Base-by-base conservation (phyloP, 2,113 vertebrate genomes). In the Psophia crepitans region DNA sequence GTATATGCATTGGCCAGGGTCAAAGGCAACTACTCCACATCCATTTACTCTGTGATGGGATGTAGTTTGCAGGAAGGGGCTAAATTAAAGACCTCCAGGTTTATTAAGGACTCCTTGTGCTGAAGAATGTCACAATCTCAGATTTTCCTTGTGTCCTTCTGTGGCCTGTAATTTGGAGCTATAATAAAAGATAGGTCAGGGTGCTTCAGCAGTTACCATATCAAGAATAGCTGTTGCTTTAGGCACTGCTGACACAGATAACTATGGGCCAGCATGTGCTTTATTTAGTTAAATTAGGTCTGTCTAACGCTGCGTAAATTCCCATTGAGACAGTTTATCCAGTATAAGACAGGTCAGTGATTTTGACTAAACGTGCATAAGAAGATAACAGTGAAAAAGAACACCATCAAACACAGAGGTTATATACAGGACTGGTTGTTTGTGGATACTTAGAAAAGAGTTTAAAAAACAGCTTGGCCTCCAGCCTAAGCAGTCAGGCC, bases 261-360 rank as follows among this genome's bases (percentile, higher is more conserved):
- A 60, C 75, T 73, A 56, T 14, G 23, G 70, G n/a, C 39, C 53
- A 85, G n/a, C 28, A 43, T 56, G 65, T 69, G 39, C 61, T 61
- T 90, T 76, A 79, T 92, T 79, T 90, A 92, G 70, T 65, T 63
- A 92, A 83, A 93, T 85, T 83, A 73, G 39, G 53, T 76, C 44
- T 82, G 75, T 7, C 44, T 88, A 49, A 49, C 82, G 49, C 64
- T 89, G 69, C 28, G 89, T 46, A 89, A 93, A 89, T 91, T 82
- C 61, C 69, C 33, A 37, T 7, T 73, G 85, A 76, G 60, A 60
- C 48, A 83, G 56, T 87, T 91, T 70, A 89, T 89, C 75, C 51
- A 65, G 66, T 24, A 41, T 79, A 81, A 91, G 48, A 37, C 74
- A 83, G 53, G 30, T 60, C 35, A 88, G 65, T 64, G 43, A 48